These are phyloP conservation scores for Mesorhabditis spiculigera DNA, from an alignment of 2,888 invertebrate species.

Conservation along the genomic window DNA sequence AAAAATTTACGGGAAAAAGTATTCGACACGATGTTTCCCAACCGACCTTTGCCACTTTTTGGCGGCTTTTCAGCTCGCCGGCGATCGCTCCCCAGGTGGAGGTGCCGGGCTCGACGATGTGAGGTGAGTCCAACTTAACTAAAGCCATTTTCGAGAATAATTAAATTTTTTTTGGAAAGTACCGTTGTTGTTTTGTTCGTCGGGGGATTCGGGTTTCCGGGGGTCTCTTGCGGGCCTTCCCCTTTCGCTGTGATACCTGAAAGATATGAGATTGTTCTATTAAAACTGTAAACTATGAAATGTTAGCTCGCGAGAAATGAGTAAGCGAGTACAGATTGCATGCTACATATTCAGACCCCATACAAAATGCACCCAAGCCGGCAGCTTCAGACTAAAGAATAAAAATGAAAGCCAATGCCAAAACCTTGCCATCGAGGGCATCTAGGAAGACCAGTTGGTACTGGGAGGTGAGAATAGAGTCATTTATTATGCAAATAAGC, in stretches of 20 bases:
- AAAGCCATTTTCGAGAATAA: neutral
- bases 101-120: conserved; percentile 6
- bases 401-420: no score
- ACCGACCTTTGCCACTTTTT: conserved; percentile 1
- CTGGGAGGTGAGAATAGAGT: no score
- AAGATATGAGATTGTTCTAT: neutral
- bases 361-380: no score
- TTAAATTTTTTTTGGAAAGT: neutral
- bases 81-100: conserved; percentile 9
- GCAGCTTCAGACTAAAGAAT: no score
- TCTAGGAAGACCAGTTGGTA: no score
- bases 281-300: neutral
- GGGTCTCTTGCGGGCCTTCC: neutral
- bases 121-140: neutral
- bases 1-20: neutral
- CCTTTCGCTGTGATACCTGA: conserved; percentile 4
- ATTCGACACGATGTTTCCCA: neutral
- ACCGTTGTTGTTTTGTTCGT: conserved; percentile 1
- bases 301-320: no score
- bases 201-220: neutral
- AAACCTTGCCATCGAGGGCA: no score
- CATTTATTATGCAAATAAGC: no score
- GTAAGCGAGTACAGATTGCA: no score
- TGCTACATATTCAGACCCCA: no score
- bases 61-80: conserved; percentile 7